Conservation (phyloP, 92 coral and sea anemone species). For the Metridium senile region DNA sequence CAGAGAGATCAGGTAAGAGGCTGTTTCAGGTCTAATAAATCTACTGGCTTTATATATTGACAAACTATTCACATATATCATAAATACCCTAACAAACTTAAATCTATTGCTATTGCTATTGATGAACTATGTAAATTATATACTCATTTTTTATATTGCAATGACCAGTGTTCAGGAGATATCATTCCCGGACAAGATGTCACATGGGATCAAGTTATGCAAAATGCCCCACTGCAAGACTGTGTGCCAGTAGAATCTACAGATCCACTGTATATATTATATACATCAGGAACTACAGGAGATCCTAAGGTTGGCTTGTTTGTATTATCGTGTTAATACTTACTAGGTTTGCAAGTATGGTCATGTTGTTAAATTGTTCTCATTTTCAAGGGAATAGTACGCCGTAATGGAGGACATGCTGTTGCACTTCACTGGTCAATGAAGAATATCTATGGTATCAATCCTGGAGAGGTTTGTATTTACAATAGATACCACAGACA, state of each 20-base stretch:
- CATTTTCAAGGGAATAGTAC: constrained; percentile 79
- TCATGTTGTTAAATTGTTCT: background rate
- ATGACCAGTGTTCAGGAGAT: constrained; percentile 69
- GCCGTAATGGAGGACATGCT: constrained; percentile 95
- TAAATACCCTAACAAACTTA: too few relatives aligned
- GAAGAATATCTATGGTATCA: constrained; percentile 85
- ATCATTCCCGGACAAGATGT: constrained; percentile 86
- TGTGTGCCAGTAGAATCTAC: constrained; percentile 89
- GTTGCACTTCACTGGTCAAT: constrained; percentile 95
- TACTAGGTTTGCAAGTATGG: background rate
- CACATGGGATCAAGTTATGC: constrained; percentile 93
- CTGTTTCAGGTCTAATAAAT: too few relatives aligned
- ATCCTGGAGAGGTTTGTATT: constrained; percentile 86
- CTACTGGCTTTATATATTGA: too few relatives aligned
- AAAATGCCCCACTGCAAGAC: constrained; percentile 82
- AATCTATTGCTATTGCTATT: too few relatives aligned
- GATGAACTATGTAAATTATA: background rate
- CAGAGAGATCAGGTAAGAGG: constrained; percentile 90
- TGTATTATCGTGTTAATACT: background rate
- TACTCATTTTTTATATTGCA: background rate
- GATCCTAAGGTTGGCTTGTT: constrained; percentile 79
- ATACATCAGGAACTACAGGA: constrained; percentile 99
- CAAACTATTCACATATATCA: too few relatives aligned
- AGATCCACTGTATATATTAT: constrained; percentile 92
- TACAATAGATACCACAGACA: background rate